Evolutionary conservation across 2,797 vertebrate genomes (phyloP).

Genomic region (Scarus forsteni): DNA sequence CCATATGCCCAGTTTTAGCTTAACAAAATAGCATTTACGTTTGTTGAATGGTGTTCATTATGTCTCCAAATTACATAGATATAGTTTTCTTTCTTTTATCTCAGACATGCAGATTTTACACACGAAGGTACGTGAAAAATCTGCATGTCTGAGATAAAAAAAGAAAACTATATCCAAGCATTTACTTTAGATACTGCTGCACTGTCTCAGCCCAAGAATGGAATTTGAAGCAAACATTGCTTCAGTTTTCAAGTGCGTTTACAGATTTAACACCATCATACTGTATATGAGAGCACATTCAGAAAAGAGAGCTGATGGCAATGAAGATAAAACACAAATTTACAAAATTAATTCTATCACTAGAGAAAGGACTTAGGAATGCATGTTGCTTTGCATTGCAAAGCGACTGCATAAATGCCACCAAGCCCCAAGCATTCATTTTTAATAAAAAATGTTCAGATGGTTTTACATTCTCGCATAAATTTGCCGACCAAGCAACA

Average conservation of each 20-base stretch:
- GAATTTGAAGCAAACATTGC: conserved; percentile 17
- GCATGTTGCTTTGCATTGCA: conserved; percentile 63
- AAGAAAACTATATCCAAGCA: no score
- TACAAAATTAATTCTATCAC: conserved; percentile 54
- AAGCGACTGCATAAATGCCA: conserved; percentile 57
- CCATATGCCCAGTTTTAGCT: no score
- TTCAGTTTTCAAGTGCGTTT: conserved; percentile 23
- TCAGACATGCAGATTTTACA: no score
- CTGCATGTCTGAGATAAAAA: no score
- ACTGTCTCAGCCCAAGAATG: neutral
- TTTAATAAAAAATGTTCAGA: conserved; percentile 62
- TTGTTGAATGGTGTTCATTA: no score
- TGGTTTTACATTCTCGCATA: conserved; percentile 55
- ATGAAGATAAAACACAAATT: conserved; percentile 50
- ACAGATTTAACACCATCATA: conserved; percentile 16
- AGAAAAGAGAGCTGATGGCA: conserved; percentile 30
- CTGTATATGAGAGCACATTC: conserved; percentile 27
- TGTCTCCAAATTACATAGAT: no score
- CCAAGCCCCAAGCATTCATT: conserved; percentile 50
- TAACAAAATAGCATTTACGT: no score
- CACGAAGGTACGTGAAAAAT: no score
- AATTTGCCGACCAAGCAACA: conserved; percentile 49
- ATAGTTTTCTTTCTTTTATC: no score
- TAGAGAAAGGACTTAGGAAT: conserved; percentile 46
- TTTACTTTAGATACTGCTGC: no score